A percentile compares a stretch with the other conserved stretches of the same genome.
phyloP scores from a whole-genome alignment of 2,797 vertebrate species.

The Sebastes trivittatus region DNA sequence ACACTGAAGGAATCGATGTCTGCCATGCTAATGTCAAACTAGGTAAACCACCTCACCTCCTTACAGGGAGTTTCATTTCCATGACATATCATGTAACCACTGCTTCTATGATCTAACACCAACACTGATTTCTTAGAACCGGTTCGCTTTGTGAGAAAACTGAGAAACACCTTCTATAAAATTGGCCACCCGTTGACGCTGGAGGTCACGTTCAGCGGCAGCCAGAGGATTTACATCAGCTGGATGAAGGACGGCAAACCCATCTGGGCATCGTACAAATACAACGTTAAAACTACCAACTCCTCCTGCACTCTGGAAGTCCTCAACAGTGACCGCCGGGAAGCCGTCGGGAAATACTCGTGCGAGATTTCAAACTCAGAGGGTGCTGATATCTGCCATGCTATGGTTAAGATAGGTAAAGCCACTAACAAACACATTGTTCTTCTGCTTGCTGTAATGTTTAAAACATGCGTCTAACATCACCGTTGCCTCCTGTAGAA shows the following conservation, averaged over 20 bases:
- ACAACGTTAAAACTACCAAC: constrained; percentile 63
- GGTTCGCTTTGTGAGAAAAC: constrained; percentile 87
- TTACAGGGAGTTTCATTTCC: background rate
- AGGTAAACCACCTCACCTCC: constrained; percentile 13
- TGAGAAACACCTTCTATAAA: constrained; percentile 84
- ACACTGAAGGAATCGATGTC: constrained; percentile 18
- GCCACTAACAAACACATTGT: background rate
- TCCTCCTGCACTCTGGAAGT: constrained; percentile 85
- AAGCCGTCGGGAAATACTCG: constrained; percentile 87
- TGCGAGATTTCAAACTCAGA: constrained; percentile 89
- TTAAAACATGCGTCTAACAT: constrained; percentile 34
- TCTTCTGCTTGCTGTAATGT: background rate
- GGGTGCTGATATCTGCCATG: constrained; percentile 85
- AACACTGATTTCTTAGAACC: constrained; percentile 58
- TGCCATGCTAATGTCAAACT: constrained; percentile 45
- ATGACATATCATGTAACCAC: background rate
- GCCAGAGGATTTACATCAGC: constrained; percentile 86
- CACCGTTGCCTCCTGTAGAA: constrained; percentile 55
- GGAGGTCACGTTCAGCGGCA: constrained; percentile 87
- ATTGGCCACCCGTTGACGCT: constrained; percentile 87
- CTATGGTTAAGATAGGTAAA: constrained; percentile 76
- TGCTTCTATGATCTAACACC: constrained; percentile 3
- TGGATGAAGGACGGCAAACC: constrained; percentile 92
- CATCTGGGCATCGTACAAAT: constrained; percentile 83
- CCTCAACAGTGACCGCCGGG: constrained; percentile 79